Evolutionary conservation across 2,113 vertebrate species (phyloP), one percentile per base, ranked within the genome.

Genomic region (Pimephales promelas): DNA sequence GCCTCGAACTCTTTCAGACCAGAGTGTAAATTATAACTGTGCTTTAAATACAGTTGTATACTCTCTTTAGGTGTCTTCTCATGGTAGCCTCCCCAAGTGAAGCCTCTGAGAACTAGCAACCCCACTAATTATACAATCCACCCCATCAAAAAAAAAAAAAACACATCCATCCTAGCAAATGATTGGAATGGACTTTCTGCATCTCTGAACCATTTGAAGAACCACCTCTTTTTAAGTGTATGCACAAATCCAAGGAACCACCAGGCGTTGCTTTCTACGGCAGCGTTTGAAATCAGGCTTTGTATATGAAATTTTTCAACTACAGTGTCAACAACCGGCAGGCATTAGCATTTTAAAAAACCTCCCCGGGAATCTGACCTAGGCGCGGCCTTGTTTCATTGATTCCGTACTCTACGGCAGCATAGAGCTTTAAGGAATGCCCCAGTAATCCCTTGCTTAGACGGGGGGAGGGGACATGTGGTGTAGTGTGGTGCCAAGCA

Each of bases 401-500:
- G 64, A 79, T 83, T 72, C 62, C 56, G 34, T 70, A 28, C 71
- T 76, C 79, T 84, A 81, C 79, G 86, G 87, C 81, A 79, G 88
- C 85, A 56, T 83, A 76, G 70, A 13, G 72, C 88, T 78, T 71
- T 66, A 76, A 83, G 86, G 85, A 90, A 90, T 83, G 59, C 84
- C 84, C 88, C 87, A 85, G 79, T 92, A 93, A 93, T 92, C 91
- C 90, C 88, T 89, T 90, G 93, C 87, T 91, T 91, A 90, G 88
- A 77, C 81, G 87, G 84, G 86, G 76, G 76, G 87, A 71, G 85
- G 83, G 88, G 88, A 47, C 18, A 52, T 24, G 74, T 40, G 14
- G 54, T 26, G 34, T 40, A 66, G 68, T 26, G 18, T 11, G 56
- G 89, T 85, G 87, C 87, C 83, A 91, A 90, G 92, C 93, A 94